phyloP scores from a whole-genome alignment of 2,113 vertebrate species.

The Morone saxatilis region DNA sequence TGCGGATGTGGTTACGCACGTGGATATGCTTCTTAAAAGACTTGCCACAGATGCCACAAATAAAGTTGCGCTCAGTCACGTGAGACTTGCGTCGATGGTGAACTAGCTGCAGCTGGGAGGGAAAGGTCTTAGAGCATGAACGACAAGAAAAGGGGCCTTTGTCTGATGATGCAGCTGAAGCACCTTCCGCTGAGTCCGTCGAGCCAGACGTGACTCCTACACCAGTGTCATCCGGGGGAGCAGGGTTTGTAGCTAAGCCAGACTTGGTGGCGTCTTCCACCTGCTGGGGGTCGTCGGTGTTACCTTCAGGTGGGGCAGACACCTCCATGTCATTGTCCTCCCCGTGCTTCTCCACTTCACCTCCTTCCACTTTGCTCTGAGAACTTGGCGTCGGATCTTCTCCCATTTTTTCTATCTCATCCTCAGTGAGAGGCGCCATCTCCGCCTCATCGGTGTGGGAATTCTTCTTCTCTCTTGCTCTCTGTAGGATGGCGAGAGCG shows the following conservation, averaged over 20 bases:
- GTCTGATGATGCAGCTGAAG: constrained; percentile 39
- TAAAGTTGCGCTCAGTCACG: constrained; percentile 84
- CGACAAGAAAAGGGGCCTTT: constrained; percentile 83
- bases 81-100: constrained; percentile 87
- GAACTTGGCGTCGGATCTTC: constrained; percentile 40
- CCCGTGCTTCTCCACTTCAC: constrained; percentile 33
- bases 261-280: constrained; percentile 3
- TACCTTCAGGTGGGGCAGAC: background rate
- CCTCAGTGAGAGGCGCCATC: constrained; percentile 61
- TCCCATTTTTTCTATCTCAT: constrained; percentile 61
- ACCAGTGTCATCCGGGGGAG: background rate
- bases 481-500: constrained; percentile 74
- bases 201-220: background rate
- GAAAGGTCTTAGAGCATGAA: constrained; percentile 85
- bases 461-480: constrained; percentile 70
- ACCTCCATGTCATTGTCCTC: constrained; percentile 13
- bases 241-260: background rate
- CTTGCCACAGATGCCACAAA: constrained; percentile 88
- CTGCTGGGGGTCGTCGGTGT: background rate
- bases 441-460: constrained; percentile 16
- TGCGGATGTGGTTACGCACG: constrained; percentile 90
- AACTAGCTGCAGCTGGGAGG: constrained; percentile 85
- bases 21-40: constrained; percentile 92
- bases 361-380: constrained; percentile 5
- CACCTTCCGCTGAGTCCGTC: constrained; percentile 41